These are phyloP conservation scores for Amphimallon solstitiale DNA, from an alignment of 2,888 invertebrate species.

Conservation along the genomic window DNA sequence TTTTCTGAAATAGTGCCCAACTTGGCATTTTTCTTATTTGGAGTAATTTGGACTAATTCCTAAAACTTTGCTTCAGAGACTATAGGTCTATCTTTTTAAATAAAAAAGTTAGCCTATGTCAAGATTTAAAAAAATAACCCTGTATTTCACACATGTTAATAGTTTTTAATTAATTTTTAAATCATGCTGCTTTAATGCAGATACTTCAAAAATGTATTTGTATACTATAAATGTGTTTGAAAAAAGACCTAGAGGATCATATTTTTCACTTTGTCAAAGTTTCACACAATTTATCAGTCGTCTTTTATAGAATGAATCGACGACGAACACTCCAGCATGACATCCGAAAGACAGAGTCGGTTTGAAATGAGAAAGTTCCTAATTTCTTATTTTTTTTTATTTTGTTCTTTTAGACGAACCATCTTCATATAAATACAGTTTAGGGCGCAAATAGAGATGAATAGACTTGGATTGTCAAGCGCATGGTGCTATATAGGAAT, in stretches of 20 bases:
- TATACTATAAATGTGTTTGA: constrained; percentile 11
- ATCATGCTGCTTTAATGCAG: too few relatives aligned
- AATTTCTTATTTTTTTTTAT: constrained; percentile 45
- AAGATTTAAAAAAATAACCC: too few relatives aligned
- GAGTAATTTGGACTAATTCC: too few relatives aligned
- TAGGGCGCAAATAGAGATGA: background rate
- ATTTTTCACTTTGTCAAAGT: constrained; percentile 50
- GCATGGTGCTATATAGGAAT: background rate
- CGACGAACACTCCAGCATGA: constrained; percentile 41
- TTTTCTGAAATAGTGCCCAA: too few relatives aligned
- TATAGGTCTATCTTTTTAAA: too few relatives aligned
- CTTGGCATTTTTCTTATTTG: too few relatives aligned
- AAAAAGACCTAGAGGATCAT: constrained; percentile 40
- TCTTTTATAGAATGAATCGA: constrained; percentile 45
- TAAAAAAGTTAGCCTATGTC: too few relatives aligned
- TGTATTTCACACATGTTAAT: too few relatives aligned
- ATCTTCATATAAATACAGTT: background rate
- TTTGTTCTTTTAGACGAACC: constrained; percentile 11
- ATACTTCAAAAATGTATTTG: constrained; percentile 13
- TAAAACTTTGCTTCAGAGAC: too few relatives aligned
- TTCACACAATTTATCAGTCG: constrained; percentile 50
- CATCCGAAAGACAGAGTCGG: constrained; percentile 40
- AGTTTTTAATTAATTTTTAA: too few relatives aligned
- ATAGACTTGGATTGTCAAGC: constrained; percentile 6
- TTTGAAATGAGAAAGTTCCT: constrained; percentile 46